These are phyloP conservation scores for Agrotis exclamationis DNA, from an alignment of 2,888 invertebrate species.

Conservation along the genomic window DNA sequence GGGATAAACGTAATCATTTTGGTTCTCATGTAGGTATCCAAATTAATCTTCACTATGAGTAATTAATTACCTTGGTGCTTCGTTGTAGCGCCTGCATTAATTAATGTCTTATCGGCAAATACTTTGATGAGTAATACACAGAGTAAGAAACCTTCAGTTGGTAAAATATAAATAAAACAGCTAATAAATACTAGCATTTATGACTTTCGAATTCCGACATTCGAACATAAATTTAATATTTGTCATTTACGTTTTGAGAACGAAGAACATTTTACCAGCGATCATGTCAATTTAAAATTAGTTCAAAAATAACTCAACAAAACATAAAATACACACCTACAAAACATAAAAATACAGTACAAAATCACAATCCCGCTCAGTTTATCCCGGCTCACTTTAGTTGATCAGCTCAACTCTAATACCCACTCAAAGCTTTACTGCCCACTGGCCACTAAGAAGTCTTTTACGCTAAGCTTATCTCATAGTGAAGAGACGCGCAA, in stretches of 20 bases:
- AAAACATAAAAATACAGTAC: neutral
- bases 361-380: neutral
- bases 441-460: slow-evolving; percentile 27
- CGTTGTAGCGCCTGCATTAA: neutral
- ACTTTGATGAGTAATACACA: neutral
- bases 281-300: too few species aligned
- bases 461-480: slow-evolving; percentile 46
- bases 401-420: slow-evolving; percentile 12
- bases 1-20: too few species aligned
- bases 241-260: too few species aligned
- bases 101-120: neutral
- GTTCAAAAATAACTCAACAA: neutral
- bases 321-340: neutral
- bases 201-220: too few species aligned
- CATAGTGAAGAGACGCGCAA: slow-evolving; percentile 43
- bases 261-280: too few species aligned
- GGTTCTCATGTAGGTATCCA: neutral
- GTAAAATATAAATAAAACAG: too few species aligned
- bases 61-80: neutral
- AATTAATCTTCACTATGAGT: neutral
- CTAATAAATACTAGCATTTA: too few species aligned
- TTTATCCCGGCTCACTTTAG: slow-evolving; percentile 3
- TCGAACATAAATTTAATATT: too few species aligned
- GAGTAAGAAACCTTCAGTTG: too few species aligned
- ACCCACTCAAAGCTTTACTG: slow-evolving; percentile 25